Conservation (phyloP, 1,140 invertebrate species). For the Procambarus virginalis region DNA sequence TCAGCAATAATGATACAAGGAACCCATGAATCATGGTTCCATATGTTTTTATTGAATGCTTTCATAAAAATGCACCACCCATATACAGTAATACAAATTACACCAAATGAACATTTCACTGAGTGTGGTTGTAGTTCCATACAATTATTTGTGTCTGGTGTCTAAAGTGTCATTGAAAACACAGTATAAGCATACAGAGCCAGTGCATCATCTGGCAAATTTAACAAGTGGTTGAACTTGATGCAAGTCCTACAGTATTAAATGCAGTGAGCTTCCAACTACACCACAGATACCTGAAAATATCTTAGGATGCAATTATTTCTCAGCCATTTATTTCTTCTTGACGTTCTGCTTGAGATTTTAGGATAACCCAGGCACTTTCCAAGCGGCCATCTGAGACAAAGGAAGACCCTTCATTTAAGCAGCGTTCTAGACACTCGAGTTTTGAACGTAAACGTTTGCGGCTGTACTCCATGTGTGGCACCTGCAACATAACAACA, state of each 20-base stretch:
- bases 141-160: neutral
- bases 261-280: neutral
- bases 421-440: constrained; percentile 32
- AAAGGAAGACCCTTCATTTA: constrained; percentile 32
- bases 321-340: constrained; percentile 33
- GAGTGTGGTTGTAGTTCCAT: neutral
- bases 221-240: neutral
- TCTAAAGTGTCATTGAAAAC: neutral
- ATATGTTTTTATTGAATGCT: too few species aligned
- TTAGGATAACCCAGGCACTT: constrained; percentile 32
- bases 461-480: constrained; percentile 41
- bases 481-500: constrained; percentile 14
- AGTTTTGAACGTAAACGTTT: constrained; percentile 40
- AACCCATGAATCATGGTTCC: too few species aligned
- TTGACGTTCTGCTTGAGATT: constrained; percentile 19
- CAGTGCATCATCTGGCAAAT: neutral
- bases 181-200: neutral
- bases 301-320: neutral
- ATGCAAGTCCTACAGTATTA: neutral
- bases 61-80: too few species aligned
- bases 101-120: too few species aligned
- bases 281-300: neutral
- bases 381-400: constrained; percentile 4
- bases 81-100: too few species aligned
- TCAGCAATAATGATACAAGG: too few species aligned